Evolutionary conservation across 2,888 invertebrate species (phyloP).

Genomic region (Nomada flava): DNA sequence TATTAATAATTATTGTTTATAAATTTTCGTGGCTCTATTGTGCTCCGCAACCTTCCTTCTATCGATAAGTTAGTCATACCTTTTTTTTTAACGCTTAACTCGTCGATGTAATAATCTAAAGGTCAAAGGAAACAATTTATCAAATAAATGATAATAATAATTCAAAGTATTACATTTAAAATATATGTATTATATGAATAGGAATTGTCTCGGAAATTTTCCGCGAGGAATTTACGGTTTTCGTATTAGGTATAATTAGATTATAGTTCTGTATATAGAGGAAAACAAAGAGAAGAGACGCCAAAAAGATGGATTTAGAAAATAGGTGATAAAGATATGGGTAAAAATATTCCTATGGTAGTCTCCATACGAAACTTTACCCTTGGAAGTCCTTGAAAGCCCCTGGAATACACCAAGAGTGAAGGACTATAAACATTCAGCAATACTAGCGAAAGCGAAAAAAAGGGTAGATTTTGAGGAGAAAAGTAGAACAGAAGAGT

Average conservation of each 20-base stretch:
- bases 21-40: neutral
- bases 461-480: neutral
- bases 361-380: neutral
- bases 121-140: too few relatives aligned
- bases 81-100: neutral
- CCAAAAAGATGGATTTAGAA: neutral
- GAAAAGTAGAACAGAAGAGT: neutral
- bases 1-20: constrained; percentile 49
- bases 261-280: neutral
- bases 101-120: too few relatives aligned
- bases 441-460: neutral
- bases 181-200: too few relatives aligned
- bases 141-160: too few relatives aligned
- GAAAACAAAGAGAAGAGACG: neutral
- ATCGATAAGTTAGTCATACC: neutral
- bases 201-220: constrained; percentile 6
- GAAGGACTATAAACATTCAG: neutral
- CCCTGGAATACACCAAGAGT: neutral
- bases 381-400: neutral
- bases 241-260: neutral
- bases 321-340: neutral
- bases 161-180: too few relatives aligned
- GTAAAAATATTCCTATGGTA: neutral
- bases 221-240: neutral
- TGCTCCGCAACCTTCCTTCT: neutral